Evolutionary conservation across 2,113 vertebrate species (phyloP).

Genomic region (Nyctibius bracteatus): DNA sequence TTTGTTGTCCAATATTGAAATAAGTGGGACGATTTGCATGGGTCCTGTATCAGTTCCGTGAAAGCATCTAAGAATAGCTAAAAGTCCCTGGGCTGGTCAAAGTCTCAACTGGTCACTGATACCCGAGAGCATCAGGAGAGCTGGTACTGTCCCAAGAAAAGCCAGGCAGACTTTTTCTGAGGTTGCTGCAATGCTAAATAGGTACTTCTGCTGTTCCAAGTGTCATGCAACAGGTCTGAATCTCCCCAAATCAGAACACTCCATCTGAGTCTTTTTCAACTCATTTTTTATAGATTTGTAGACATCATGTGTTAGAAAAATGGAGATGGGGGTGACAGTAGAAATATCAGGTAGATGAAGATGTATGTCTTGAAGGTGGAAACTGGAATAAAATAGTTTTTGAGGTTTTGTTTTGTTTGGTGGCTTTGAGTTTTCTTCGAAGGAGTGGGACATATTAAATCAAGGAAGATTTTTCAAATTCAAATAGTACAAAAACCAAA

Average conservation of each 20-base stretch:
- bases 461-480: not conserved
- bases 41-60: not conserved
- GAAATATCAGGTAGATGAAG: not conserved
- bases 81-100: not conserved
- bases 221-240: not conserved
- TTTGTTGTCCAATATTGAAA: not conserved
- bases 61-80: not conserved
- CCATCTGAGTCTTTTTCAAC: not conserved
- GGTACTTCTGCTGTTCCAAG: not conserved
- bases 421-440: not conserved
- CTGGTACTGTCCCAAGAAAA: not conserved
- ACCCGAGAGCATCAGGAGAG: not conserved
- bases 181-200: not conserved
- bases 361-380: not conserved
- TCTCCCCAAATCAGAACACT: not conserved
- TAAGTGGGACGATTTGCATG: not conserved
- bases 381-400: not conserved
- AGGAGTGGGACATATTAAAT: not conserved
- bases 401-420: not conserved
- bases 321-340: not conserved
- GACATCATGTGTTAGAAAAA: not conserved
- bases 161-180: not conserved
- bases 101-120: not conserved
- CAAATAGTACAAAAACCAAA: not conserved
- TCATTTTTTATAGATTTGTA: not conserved